Conservation (phyloP, 2,888 invertebrate genomes). For the Cryptocephalus moraei region DNA sequence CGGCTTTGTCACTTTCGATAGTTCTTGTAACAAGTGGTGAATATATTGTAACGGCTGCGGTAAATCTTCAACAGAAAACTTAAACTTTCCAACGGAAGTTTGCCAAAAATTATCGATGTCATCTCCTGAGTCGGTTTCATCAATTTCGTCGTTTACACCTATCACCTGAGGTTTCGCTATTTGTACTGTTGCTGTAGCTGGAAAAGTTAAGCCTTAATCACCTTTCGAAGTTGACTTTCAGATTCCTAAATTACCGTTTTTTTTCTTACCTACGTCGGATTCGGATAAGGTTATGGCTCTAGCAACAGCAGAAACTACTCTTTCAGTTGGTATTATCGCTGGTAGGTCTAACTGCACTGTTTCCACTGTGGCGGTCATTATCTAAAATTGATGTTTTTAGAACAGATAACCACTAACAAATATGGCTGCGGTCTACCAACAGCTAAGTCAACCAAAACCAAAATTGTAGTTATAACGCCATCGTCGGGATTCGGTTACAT, state of each 20-base stretch:
- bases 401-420: too few relatives aligned
- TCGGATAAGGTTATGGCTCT: slow-evolving; percentile 81
- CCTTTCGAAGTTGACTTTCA: neutral
- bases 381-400: slow-evolving; percentile 44
- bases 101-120: slow-evolving; percentile 84
- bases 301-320: slow-evolving; percentile 68
- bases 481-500: too few relatives aligned
- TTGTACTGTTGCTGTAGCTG: slow-evolving; percentile 51
- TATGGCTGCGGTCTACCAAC: too few relatives aligned
- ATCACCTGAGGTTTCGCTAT: slow-evolving; percentile 68
- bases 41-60: slow-evolving; percentile 90
- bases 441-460: too few relatives aligned
- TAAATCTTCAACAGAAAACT: slow-evolving; percentile 79
- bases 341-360: slow-evolving; percentile 86
- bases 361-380: slow-evolving; percentile 92
- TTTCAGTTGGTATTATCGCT: slow-evolving; percentile 70
- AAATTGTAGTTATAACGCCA: too few relatives aligned
- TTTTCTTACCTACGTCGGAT: slow-evolving; percentile 65
- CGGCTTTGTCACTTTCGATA: slow-evolving; percentile 72
- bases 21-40: slow-evolving; percentile 78
- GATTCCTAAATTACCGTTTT: neutral
- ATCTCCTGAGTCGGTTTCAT: slow-evolving; percentile 59
- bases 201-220: slow-evolving; percentile 3
- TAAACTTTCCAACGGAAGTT: slow-evolving; percentile 86
- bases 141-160: slow-evolving; percentile 63